Percentiles rank a stretch among this genome's conserved stretches.
Conservation (phyloP, 1,140 invertebrate species). For the Mya arenaria region DNA sequence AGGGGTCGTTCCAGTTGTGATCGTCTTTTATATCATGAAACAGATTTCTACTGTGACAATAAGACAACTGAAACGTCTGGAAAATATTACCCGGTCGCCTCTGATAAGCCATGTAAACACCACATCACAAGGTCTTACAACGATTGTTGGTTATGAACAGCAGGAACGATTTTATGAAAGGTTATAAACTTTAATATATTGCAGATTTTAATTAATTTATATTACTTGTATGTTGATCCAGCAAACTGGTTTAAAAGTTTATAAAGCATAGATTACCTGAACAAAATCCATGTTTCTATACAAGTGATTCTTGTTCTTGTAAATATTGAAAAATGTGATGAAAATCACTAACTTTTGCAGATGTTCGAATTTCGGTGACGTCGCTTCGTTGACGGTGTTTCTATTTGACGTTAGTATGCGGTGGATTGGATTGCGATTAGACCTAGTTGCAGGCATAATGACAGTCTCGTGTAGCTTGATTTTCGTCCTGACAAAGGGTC, state of each 20-base stretch:
- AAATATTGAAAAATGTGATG: neutral
- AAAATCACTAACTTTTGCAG: constrained; percentile 68
- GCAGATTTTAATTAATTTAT: too few species aligned
- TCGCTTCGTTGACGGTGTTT: constrained; percentile 82
- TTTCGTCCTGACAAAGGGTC: constrained; percentile 83
- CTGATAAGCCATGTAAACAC: constrained; percentile 84
- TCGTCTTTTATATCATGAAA: constrained; percentile 26
- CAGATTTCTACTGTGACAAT: constrained; percentile 7
- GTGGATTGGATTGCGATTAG: constrained; percentile 86
- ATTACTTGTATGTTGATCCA: neutral
- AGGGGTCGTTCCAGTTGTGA: constrained; percentile 5
- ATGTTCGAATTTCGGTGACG: constrained; percentile 83
- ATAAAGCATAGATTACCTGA: neutral
- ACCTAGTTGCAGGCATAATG: constrained; percentile 80
- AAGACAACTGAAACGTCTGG: constrained; percentile 83
- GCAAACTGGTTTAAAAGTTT: neutral
- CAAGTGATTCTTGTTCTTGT: neutral
- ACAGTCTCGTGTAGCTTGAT: constrained; percentile 83
- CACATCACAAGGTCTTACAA: constrained; percentile 82
- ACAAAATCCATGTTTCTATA: neutral
- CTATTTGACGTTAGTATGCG: constrained; percentile 84
- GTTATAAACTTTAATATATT: too few species aligned
- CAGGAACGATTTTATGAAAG: constrained; percentile 80
- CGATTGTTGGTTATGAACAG: constrained; percentile 84
- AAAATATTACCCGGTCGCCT: constrained; percentile 82